Conservation (phyloP, 2,888 invertebrate genomes). For the Caenorhabditis macrosperma region DNA sequence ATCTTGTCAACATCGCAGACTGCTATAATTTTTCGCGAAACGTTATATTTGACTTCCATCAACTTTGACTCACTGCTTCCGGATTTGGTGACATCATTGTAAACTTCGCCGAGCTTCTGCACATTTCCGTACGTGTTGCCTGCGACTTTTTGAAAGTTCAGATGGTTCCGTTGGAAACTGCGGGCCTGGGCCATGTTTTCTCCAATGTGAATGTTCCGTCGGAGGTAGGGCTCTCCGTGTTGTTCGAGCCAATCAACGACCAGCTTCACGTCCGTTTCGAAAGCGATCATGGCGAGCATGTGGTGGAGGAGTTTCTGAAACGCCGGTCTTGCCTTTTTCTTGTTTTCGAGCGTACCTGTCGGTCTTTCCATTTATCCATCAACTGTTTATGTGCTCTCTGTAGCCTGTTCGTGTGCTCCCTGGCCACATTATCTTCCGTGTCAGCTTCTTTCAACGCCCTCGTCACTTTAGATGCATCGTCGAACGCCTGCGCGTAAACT, state of each 20-base stretch:
- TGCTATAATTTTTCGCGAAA: too few relatives aligned
- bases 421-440: slow-evolving; percentile 49
- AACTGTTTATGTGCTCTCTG: slow-evolving; percentile 62
- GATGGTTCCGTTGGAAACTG: slow-evolving; percentile 67
- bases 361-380: slow-evolving; percentile 60
- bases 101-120: slow-evolving; percentile 70
- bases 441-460: slow-evolving; percentile 57
- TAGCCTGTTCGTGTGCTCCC: slow-evolving; percentile 43
- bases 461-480: slow-evolving; percentile 53
- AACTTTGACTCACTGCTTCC: slow-evolving; percentile 55
- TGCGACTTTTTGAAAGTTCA: slow-evolving; percentile 75
- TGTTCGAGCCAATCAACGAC: slow-evolving; percentile 78
- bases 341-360: slow-evolving; percentile 40
- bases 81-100: slow-evolving; percentile 63
- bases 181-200: slow-evolving; percentile 62
- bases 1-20: slow-evolving; percentile 54
- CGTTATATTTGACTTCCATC: too few relatives aligned
- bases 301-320: slow-evolving; percentile 61
- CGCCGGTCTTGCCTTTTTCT: background rate
- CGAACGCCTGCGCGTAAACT: slow-evolving; percentile 60
- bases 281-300: slow-evolving; percentile 67
- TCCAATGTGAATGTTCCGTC: slow-evolving; percentile 73
- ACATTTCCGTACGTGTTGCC: slow-evolving; percentile 76
- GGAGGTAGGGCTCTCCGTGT: slow-evolving; percentile 78
- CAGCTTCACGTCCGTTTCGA: slow-evolving; percentile 69